A percentile compares a stretch with the other conserved stretches of the same genome.
phyloP scores from a whole-genome alignment of 2,888 invertebrate species.

The Euspilapteryx auroguttella region DNA sequence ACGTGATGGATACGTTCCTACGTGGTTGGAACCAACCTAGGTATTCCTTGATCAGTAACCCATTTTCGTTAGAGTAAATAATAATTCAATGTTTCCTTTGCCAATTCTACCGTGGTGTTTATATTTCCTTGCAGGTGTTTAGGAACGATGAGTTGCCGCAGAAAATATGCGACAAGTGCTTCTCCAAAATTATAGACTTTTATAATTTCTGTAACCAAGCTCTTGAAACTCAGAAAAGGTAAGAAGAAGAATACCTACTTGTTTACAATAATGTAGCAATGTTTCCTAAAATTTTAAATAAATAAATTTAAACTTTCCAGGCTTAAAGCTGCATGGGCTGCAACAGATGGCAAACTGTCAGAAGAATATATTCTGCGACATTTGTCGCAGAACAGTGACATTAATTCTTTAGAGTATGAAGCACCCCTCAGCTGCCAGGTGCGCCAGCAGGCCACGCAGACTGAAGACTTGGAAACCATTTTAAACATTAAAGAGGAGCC shows the following conservation, averaged over 20 bases:
- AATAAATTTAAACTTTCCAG: neutral
- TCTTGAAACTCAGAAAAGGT: conserved; percentile 66
- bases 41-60: too few species aligned
- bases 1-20: too few species aligned
- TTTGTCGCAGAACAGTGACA: neutral
- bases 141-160: conserved; percentile 70
- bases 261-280: neutral
- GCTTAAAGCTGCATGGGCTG: neutral
- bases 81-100: too few species aligned
- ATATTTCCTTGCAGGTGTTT: conserved; percentile 60
- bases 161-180: conserved; percentile 72
- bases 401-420: too few species aligned
- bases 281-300: too few species aligned
- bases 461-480: too few species aligned
- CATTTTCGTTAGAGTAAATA: too few species aligned
- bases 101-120: too few species aligned
- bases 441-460: too few species aligned
- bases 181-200: conserved; percentile 70
- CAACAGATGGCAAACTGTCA: neutral
- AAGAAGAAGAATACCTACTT: conserved; percentile 11
- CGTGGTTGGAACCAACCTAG: too few species aligned
- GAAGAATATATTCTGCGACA: too few species aligned
- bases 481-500: conserved; percentile 27
- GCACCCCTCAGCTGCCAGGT: too few species aligned
- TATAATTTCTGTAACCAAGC: conserved; percentile 74